These are phyloP conservation scores for Malthinus flaveolus DNA, from an alignment of 2,888 invertebrate species.

Conservation along the genomic window DNA sequence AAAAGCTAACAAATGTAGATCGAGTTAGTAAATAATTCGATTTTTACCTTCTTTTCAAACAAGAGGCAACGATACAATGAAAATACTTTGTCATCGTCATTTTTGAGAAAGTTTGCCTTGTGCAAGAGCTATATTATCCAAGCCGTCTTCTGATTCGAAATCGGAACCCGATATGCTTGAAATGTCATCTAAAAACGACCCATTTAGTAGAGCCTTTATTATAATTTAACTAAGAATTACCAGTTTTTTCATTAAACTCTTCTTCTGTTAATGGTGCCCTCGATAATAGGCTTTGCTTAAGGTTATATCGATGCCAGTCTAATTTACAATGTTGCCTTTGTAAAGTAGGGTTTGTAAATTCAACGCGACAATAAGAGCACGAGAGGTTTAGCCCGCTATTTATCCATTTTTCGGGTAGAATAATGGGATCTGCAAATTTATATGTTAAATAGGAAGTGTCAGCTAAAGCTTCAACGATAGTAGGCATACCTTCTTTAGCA, in stretches of 20 bases:
- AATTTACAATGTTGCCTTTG: constrained; percentile 78
- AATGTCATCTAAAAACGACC: constrained; percentile 21
- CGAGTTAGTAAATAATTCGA: background rate
- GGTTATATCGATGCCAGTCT: constrained; percentile 85
- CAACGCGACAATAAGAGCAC: constrained; percentile 59
- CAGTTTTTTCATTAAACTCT: constrained; percentile 59
- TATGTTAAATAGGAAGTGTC: background rate
- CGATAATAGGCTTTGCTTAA: constrained; percentile 71
- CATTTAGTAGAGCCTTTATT: background rate
- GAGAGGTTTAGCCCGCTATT: constrained; percentile 41
- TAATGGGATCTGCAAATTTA: constrained; percentile 1
- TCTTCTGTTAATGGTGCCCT: constrained; percentile 60
- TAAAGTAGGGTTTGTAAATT: constrained; percentile 62
- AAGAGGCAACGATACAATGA: constrained; percentile 75
- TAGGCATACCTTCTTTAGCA: constrained; percentile 19
- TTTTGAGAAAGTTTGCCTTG: constrained; percentile 75
- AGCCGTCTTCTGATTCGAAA: constrained; percentile 51
- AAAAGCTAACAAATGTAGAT: background rate
- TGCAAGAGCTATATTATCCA: constrained; percentile 42
- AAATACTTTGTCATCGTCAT: constrained; percentile 67
- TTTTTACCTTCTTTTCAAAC: constrained; percentile 68
- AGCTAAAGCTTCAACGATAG: background rate
- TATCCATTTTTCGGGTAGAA: constrained; percentile 1
- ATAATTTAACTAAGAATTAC: constrained; percentile 35
- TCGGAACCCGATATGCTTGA: constrained; percentile 70